Percentiles rank a stretch among this genome's conserved stretches.
These are phyloP conservation scores for Chrysemys picta DNA, from an alignment of 2,113 vertebrate genomes.

Conservation along the genomic window DNA sequence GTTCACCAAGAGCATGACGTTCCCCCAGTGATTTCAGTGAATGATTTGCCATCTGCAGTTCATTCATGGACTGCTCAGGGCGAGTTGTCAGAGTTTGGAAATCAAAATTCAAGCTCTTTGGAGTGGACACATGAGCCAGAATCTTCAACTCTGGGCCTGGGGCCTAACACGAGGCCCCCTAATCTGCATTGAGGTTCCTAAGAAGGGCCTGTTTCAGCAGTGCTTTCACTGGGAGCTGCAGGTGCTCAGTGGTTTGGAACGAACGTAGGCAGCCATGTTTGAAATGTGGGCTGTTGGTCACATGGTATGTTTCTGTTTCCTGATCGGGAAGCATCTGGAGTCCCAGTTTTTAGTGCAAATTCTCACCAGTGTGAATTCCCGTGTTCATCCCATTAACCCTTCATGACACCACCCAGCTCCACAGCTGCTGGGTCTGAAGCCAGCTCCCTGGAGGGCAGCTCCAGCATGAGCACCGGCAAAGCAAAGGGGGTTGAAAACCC, in stretches of 20 bases:
- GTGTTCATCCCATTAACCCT: too few relatives aligned
- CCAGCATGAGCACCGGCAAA: not conserved
- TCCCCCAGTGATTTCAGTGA: not conserved
- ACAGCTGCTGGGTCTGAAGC: not conserved
- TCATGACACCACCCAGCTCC: not conserved
- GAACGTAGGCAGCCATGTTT: too few relatives aligned
- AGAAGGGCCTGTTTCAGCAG: too few relatives aligned
- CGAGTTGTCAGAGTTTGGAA: not conserved
- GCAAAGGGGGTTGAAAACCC: not conserved
- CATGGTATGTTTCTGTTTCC: not conserved
- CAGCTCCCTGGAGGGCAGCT: not conserved
- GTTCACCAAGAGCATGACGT: not conserved
- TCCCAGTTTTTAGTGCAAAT: rapidly evolving
- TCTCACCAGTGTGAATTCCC: not conserved
- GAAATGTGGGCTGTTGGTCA: not conserved
- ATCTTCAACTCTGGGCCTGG: too few relatives aligned
- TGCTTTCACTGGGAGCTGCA: too few relatives aligned
- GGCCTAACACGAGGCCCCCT: too few relatives aligned
- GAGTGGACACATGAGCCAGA: too few relatives aligned
- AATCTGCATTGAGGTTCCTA: too few relatives aligned
- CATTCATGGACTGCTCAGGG: not conserved
- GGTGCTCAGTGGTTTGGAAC: too few relatives aligned
- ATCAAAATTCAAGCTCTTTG: not conserved
- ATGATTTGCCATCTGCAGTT: not conserved
- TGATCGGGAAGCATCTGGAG: not conserved